phyloP scores from a whole-genome alignment of 2,113 vertebrate genomes.

The Romanogobio albipinnatus region DNA sequence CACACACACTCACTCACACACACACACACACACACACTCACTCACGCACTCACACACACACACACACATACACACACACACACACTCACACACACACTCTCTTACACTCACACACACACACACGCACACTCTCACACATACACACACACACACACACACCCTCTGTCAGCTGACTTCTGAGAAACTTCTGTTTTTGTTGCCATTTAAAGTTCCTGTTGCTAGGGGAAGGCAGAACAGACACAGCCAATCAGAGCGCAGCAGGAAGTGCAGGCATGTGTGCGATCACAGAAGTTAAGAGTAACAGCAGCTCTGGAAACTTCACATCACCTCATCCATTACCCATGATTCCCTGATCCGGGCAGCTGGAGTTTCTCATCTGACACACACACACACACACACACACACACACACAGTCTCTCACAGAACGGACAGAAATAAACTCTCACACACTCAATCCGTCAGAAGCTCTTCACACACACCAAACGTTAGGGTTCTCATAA shows the following conservation, averaged over 20 bases:
- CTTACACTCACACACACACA: background rate
- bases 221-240: constrained; percentile 41
- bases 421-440: too few relatives aligned
- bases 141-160: background rate
- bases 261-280: constrained; percentile 5
- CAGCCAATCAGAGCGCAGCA: constrained; percentile 49
- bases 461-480: background rate
- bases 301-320: constrained; percentile 20
- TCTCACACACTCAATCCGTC: too few relatives aligned
- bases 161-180: constrained; percentile 57
- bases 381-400: too few relatives aligned
- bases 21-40: too few relatives aligned
- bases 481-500: too few relatives aligned
- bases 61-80: background rate
- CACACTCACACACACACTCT: background rate
- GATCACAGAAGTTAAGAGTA: background rate
- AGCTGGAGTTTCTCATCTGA: background rate
- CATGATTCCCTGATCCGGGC: background rate
- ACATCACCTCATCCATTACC: constrained; percentile 23
- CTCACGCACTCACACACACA: too few relatives aligned
- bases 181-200: constrained; percentile 58
- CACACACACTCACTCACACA: too few relatives aligned
- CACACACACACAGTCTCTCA: too few relatives aligned
- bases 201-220: constrained; percentile 59
- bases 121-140: too few relatives aligned